These are phyloP conservation scores for Pampus argenteus DNA, from an alignment of 2,797 vertebrate species.

Conservation along the genomic window DNA sequence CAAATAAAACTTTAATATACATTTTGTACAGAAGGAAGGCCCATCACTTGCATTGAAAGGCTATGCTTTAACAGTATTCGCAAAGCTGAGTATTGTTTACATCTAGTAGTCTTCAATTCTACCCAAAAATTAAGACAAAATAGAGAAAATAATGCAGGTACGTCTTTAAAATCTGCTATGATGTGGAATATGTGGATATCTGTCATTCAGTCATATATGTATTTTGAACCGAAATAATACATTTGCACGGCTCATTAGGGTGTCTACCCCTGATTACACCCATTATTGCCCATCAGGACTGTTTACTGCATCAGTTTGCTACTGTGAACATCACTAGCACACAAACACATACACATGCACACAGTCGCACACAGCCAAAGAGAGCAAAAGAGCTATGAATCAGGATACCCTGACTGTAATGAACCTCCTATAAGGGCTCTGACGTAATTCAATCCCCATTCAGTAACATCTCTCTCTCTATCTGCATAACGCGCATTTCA, in stretches of 20 bases:
- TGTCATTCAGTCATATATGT: constrained; percentile 51
- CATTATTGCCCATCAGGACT: constrained; percentile 61
- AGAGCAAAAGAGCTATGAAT: constrained; percentile 50
- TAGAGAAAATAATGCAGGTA: neutral
- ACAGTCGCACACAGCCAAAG: constrained; percentile 13
- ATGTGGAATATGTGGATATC: neutral
- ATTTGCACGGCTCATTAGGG: constrained; percentile 61
- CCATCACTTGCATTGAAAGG: neutral
- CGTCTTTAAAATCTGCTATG: neutral
- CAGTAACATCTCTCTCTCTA: constrained; percentile 48
- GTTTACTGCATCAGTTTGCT: constrained; percentile 61
- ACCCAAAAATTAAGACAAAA: neutral
- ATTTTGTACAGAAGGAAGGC: neutral
- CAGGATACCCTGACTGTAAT: constrained; percentile 61
- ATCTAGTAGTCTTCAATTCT: neutral
- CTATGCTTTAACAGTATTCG: too few species aligned
- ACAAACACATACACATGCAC: constrained; percentile 22
- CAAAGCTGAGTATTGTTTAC: too few species aligned
- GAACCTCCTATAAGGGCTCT: constrained; percentile 57
- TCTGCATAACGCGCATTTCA: constrained; percentile 57
- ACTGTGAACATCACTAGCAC: constrained; percentile 42
- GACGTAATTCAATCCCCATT: constrained; percentile 74
- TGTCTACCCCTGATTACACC: constrained; percentile 60
- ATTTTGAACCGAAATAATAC: constrained; percentile 68
- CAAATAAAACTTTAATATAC: neutral